Evolutionary conservation across 2,113 vertebrate genomes (phyloP).

Genomic region (Sinosuthora webbiana): DNA sequence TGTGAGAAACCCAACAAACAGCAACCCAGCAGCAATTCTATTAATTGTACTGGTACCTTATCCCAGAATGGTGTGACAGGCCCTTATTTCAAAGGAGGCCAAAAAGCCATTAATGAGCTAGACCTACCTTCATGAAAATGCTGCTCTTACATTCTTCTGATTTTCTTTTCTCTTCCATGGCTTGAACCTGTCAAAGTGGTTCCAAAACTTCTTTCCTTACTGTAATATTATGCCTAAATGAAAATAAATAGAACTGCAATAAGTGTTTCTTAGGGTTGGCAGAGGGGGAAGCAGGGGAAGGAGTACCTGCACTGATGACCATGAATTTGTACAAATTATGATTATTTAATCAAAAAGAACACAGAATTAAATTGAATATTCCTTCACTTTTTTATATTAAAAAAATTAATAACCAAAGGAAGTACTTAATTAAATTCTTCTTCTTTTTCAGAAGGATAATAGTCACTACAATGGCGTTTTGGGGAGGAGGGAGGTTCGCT

Average conservation of each 20-base stretch:
- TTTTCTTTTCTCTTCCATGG: not conserved
- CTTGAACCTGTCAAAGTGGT: not conserved
- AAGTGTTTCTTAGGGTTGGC: not conserved
- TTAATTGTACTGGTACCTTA: not conserved
- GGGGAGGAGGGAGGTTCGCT: not conserved
- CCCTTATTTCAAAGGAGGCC: not conserved
- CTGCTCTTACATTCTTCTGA: not conserved
- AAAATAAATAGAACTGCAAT: not conserved
- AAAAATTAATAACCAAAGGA: not conserved
- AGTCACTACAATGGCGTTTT: not conserved
- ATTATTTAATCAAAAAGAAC: not conserved
- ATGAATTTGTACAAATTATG: not conserved
- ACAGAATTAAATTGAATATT: not conserved
- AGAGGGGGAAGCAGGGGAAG: accelerated
- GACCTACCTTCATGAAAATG: not conserved
- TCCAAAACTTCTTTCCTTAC: not conserved
- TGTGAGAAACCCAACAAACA: not conserved
- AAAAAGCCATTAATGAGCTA: conserved; percentile 1
- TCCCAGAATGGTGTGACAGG: not conserved
- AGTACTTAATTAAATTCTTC: not conserved
- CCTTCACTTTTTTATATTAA: not conserved
- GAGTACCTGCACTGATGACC: not conserved
- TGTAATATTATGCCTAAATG: not conserved
- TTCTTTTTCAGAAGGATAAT: not conserved
- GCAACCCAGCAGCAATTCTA: not conserved